phyloP scores from a whole-genome alignment of 2,888 invertebrate genomes.

The Pilophorus perplexus region DNA sequence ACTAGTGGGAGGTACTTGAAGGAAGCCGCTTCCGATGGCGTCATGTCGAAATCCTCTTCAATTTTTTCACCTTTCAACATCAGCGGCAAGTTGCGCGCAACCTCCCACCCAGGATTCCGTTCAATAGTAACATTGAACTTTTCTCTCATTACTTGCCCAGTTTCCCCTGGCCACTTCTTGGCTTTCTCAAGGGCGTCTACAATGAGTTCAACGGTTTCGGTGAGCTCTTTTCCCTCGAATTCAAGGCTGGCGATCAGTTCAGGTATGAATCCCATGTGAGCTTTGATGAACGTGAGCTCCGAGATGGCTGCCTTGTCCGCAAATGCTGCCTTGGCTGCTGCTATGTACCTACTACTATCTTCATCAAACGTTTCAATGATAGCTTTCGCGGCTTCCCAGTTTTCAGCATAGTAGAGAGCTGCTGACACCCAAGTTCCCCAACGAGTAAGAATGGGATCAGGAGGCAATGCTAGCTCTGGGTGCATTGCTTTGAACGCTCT shows the following conservation, averaged over 20 bases:
- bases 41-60: no score
- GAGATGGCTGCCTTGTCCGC: no score
- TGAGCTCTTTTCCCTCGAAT: conserved; percentile 16
- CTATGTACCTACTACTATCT: not conserved
- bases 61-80: conserved; percentile 25
- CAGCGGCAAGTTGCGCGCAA: not conserved
- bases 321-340: not conserved
- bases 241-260: conserved; percentile 7
- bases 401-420: conserved; percentile 29
- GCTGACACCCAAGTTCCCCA: conserved; percentile 42
- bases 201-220: no score
- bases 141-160: conserved; percentile 6
- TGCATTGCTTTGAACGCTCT: conserved; percentile 35
- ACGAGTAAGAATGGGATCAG: conserved; percentile 34
- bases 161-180: no score
- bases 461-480: conserved; percentile 38
- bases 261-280: conserved; percentile 21
- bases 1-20: no score
- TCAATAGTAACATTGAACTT: conserved; percentile 7
- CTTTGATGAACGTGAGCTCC: conserved; percentile 15
- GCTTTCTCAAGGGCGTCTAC: no score
- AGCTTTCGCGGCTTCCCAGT: conserved; percentile 9
- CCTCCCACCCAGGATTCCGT: conserved; percentile 21
- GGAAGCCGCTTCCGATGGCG: no score
- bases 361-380: conserved; percentile 17